Conservation (phyloP, 1,140 invertebrate genomes). For the Palaemon carinicauda region DNA sequence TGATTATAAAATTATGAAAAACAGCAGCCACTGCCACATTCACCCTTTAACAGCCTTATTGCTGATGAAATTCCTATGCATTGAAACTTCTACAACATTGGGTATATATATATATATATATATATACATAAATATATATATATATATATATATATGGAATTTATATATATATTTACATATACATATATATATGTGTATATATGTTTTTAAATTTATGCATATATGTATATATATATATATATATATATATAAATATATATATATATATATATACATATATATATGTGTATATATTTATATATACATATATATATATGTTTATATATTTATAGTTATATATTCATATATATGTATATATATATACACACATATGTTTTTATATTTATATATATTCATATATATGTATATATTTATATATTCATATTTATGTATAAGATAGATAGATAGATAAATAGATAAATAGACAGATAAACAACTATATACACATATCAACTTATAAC, state of each 20-base stretch:
- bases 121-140: not conserved
- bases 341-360: not conserved
- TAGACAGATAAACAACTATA: too few relatives aligned
- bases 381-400: not conserved
- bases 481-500: too few relatives aligned
- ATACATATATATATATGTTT: not conserved
- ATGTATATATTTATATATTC: too few relatives aligned
- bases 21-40: too few relatives aligned
- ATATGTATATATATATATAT: not conserved
- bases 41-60: too few relatives aligned
- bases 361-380: not conserved
- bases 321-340: not conserved
- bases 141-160: not conserved
- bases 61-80: too few relatives aligned
- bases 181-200: not conserved
- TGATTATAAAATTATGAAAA: too few relatives aligned
- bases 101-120: not conserved
- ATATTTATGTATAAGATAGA: too few relatives aligned
- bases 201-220: not conserved
- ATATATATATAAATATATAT: not conserved
- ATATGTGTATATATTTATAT: not conserved
- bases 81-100: too few relatives aligned
- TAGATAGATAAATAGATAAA: too few relatives aligned
- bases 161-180: not conserved
- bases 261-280: not conserved